Base-by-base conservation (phyloP, 2,888 invertebrate genomes). In the Platycnemis pennipes region DNA sequence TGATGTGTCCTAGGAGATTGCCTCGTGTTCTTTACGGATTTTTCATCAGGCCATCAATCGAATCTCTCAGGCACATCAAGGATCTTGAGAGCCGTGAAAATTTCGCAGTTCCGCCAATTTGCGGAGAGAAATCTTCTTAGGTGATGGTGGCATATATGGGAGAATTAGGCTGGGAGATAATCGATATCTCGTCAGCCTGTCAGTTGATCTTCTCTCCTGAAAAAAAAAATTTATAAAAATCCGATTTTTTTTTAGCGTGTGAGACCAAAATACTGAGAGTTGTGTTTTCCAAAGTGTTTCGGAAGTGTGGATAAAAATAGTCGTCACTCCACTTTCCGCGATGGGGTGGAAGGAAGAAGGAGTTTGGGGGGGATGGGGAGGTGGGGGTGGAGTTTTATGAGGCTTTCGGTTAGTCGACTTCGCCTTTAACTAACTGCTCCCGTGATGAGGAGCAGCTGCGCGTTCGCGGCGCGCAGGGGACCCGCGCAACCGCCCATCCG, bases 281-380 rank as follows among this genome's bases (percentile, higher is more conserved):
- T 63, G 63, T 63, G 63, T 63, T 63, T 63, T 63, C n/a, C 5
- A 63, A 63, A 77, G 77, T 77, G 77, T 77, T 77, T 37, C 37
- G 37, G 77, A 77, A 77, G 77, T 37, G 37, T 37, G 77, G 7
- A 7, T 77, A 77, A 37, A 77, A 77, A 77, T 77, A 77, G 77
- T 5, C 77, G 37, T 77, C 7, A 77, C 37, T 37, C 77, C 37
- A 37, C 77, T 77, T 37, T 77, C 77, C 77, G 11, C 77, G 26
- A n/a, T 37, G 4, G 31, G 8, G 4, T 4, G 13, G 77, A 37
- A 26, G 53, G 63, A 13, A 37, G 37, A 11, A n/a, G 77, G 31
- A 37, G 5, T 63, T 26, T 4, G 63, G 63, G 63, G 4, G 16
- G 53, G 53, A 3, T 3, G 4, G 53, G 53, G 1, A 16, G 53